Evolutionary conservation across 2,888 invertebrate genomes (phyloP), one percentile per base, ranked within the genome.

Genomic region (Amphimallon solstitiale): DNA sequence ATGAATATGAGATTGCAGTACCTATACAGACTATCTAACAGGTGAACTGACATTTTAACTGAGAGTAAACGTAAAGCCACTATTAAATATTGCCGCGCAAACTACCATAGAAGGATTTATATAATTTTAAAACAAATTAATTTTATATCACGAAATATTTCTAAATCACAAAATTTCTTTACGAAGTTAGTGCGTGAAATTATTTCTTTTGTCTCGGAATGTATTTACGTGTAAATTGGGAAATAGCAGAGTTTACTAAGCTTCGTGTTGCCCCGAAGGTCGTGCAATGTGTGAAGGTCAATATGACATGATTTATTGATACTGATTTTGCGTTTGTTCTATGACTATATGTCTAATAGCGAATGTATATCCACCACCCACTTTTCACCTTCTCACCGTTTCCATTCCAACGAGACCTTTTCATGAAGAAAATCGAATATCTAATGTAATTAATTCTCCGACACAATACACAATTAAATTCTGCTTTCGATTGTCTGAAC

Each of bases 221-320:
- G 23, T 49, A 49, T 21, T 29, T 23, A 23, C 48, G 12, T 23
- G 48, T 7, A 14, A 49, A 29, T 49, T 49, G 12, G 12, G 48
- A 29, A 49, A 49, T 29, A 49, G 48, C 48, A 29, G 23, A 49
- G 14, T 29, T 45, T 19, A 19, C 45, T 2, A 45, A 19, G 45
- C 45, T 45, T 45, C 45, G 17, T 19, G 19, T 15, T 19, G 10
- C 17, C 17, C 45, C 14, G 48, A 49, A 49, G 48, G 48, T 49
- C 48, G 7, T 49, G 7, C 6, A 29, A 49, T 49, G 48, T 48
- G 48, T 49, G 48, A 49, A 49, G 48, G 23, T 14, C 48, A 23
- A 29, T 14, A 12, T 7, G 29, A 2, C 23, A 34, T 49, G 48
- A 49, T 49, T 49, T 49, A 49, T 49, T 49, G 29, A 49, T 21